These are phyloP conservation scores for Burhinus bistriatus DNA, from an alignment of 2,113 vertebrate species.

Conservation along the genomic window DNA sequence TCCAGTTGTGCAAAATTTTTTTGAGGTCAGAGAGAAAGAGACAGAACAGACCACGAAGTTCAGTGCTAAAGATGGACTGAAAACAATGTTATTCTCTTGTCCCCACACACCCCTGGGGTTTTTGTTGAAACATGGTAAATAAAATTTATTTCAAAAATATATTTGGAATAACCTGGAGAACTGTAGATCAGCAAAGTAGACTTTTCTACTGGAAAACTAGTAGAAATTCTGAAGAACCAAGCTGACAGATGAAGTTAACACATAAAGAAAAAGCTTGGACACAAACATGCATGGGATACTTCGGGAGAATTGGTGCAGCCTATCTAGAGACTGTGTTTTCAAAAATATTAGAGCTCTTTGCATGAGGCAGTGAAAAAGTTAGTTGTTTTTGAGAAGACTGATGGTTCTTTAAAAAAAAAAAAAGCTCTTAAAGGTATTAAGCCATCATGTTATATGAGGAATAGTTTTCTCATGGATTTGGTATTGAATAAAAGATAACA, in stretches of 20 bases:
- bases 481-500: neutral
- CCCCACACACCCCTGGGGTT: accelerated
- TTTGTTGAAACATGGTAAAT: neutral
- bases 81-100: neutral
- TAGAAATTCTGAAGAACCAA: neutral
- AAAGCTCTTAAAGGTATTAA: neutral
- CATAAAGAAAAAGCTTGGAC: neutral
- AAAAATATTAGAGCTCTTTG: neutral
- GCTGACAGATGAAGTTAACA: neutral
- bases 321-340: neutral
- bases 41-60: neutral
- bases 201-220: neutral
- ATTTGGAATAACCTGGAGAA: neutral
- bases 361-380: neutral
- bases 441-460: neutral
- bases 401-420: neutral
- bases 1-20: neutral
- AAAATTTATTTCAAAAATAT: neutral
- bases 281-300: neutral
- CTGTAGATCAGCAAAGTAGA: neutral
- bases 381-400: neutral
- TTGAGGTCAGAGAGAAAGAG: neutral
- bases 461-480: neutral
- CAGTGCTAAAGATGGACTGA: neutral
- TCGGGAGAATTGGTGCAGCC: neutral